Percentiles rank a stretch among this genome's conserved stretches.
phyloP scores from a whole-genome alignment of 2,888 invertebrate genomes.

The Archips crataeganus region DNA sequence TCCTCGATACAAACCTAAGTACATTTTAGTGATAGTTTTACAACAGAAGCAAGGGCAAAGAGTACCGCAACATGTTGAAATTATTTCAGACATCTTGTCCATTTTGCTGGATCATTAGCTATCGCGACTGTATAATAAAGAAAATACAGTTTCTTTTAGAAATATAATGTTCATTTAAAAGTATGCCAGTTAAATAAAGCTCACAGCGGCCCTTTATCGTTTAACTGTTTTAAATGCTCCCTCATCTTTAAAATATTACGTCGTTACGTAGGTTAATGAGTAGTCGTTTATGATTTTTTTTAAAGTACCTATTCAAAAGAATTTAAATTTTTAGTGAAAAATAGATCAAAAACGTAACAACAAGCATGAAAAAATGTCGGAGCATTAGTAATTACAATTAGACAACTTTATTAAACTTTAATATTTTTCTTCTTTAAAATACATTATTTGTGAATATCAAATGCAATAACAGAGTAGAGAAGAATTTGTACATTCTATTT shows the following conservation, averaged over 20 bases:
- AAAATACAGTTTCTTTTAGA: not conserved
- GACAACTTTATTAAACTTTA: no score
- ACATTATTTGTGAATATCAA: no score
- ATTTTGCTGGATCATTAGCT: not conserved
- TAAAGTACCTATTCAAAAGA: not conserved
- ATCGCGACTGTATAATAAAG: not conserved
- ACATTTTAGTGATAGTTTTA: no score
- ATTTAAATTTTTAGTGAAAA: conserved; percentile 6
- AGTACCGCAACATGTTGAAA: no score
- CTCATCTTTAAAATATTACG: conserved; percentile 38
- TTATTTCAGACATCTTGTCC: no score
- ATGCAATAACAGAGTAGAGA: no score
- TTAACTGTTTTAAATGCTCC: conserved; percentile 39
- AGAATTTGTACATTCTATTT: no score
- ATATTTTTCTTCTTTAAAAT: no score
- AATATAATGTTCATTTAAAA: conserved; percentile 17
- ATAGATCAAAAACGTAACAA: not conserved
- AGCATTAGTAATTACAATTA: no score
- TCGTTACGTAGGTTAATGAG: conserved; percentile 36
- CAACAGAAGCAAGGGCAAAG: no score
- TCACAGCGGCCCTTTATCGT: conserved; percentile 35
- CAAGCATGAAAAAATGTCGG: not conserved
- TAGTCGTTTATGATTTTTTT: conserved; percentile 33
- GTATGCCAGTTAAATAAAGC: conserved; percentile 35
- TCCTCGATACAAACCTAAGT: no score